These are phyloP conservation scores for Phyllostomus hastatus DNA, from an alignment of 2,113 vertebrate species.

Conservation along the genomic window DNA sequence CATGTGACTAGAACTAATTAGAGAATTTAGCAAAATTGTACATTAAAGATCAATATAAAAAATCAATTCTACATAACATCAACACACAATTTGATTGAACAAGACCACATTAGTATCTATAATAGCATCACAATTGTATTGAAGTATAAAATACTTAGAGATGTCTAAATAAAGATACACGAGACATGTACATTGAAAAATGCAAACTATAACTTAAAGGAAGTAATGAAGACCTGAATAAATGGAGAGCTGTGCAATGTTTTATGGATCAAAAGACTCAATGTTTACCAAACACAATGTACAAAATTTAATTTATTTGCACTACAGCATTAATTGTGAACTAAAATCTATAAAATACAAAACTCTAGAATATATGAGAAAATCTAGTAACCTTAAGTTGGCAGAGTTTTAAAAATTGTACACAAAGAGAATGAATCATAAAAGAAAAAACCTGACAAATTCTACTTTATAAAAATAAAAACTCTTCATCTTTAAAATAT, in stretches of 20 bases:
- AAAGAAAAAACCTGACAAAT: background rate
- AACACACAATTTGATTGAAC: background rate
- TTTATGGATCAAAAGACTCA: background rate
- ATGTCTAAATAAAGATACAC: background rate
- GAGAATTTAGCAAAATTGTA: background rate
- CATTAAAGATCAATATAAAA: background rate
- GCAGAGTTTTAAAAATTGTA: background rate
- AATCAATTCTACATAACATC: background rate
- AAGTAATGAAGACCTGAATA: background rate
- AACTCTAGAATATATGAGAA: background rate
- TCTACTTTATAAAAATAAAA: background rate
- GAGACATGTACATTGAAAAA: background rate
- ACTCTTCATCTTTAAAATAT: background rate
- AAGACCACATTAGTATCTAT: background rate
- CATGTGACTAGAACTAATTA: background rate
- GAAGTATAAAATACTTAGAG: background rate
- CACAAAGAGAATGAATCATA: background rate
- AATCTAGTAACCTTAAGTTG: background rate
- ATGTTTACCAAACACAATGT: background rate
- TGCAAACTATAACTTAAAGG: background rate
- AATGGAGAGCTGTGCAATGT: background rate
- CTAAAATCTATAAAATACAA: background rate
- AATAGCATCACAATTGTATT: background rate
- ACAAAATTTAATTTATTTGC: background rate
- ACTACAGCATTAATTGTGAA: background rate